Evolutionary conservation across 1,140 invertebrate species (phyloP).

Genomic region (Atopsyche davidsoni): DNA sequence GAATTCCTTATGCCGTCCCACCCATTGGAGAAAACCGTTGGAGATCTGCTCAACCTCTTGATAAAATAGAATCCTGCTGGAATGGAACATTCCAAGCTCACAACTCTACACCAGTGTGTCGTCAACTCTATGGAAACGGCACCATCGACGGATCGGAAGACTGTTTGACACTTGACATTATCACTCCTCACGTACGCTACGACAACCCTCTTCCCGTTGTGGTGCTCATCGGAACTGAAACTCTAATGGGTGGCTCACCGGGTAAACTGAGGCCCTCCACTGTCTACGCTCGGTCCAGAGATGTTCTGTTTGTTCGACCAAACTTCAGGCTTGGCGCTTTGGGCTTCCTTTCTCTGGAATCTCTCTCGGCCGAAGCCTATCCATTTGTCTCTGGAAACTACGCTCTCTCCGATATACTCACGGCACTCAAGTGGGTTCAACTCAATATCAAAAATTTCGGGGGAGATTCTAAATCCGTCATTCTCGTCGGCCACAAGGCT

Average conservation of each 20-base stretch:
- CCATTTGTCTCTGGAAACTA: slow-evolving; percentile 80
- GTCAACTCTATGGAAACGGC: slow-evolving; percentile 60
- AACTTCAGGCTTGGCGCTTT: slow-evolving; percentile 73
- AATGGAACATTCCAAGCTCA: slow-evolving; percentile 66
- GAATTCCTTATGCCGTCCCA: slow-evolving; percentile 80
- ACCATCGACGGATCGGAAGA: slow-evolving; percentile 65
- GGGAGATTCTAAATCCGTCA: slow-evolving; percentile 67
- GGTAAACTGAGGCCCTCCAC: slow-evolving; percentile 58
- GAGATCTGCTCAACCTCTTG: slow-evolving; percentile 60
- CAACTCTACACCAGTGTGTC: slow-evolving; percentile 57
- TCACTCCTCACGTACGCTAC: slow-evolving; percentile 67
- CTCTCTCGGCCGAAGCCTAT: slow-evolving; percentile 61
- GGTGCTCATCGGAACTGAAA: slow-evolving; percentile 72
- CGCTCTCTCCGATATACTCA: slow-evolving; percentile 72
- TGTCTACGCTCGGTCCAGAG: slow-evolving; percentile 60
- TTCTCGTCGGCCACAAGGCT: slow-evolving; percentile 72
- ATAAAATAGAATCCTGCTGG: slow-evolving; percentile 71
- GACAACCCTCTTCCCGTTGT: slow-evolving; percentile 71
- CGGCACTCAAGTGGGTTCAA: slow-evolving; percentile 73
- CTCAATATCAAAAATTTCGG: slow-evolving; percentile 78
- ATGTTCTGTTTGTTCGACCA: slow-evolving; percentile 77
- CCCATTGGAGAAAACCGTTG: slow-evolving; percentile 66
- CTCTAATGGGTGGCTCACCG: slow-evolving; percentile 65
- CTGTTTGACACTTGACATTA: slow-evolving; percentile 73
- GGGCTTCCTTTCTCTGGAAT: slow-evolving; percentile 69